A percentile compares a stretch with the other conserved stretches of the same genome.
These are phyloP conservation scores for Pachyramphus minor DNA, from an alignment of 2,113 vertebrate species.

Conservation along the genomic window DNA sequence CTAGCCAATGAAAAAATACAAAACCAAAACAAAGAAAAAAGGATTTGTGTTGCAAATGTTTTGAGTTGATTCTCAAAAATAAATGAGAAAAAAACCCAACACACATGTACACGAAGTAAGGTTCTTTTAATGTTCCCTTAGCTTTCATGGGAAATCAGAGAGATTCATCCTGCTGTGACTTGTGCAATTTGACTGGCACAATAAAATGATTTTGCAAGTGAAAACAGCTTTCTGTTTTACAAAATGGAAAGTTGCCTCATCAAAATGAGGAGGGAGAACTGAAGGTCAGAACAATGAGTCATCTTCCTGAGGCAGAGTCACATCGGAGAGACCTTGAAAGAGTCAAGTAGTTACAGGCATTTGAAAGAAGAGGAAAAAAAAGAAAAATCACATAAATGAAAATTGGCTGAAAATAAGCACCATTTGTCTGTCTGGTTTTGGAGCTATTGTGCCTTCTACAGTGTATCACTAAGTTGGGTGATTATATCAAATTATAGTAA, in stretches of 20 bases:
- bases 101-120: neutral
- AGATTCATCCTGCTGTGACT: neutral
- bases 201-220: constrained; percentile 46
- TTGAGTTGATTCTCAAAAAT: neutral
- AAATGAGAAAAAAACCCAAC: neutral
- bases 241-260: constrained; percentile 43
- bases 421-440: constrained; percentile 31
- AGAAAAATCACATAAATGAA: constrained; percentile 29
- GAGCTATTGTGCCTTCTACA: constrained; percentile 34
- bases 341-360: neutral
- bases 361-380: neutral
- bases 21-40: neutral
- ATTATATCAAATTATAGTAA: constrained; percentile 52
- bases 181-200: constrained; percentile 10
- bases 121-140: neutral
- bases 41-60: neutral
- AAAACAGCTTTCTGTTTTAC: constrained; percentile 45
- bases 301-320: constrained; percentile 33
- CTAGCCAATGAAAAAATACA: neutral
- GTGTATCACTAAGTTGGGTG: neutral
- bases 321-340: constrained; percentile 2
- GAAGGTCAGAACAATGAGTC: constrained; percentile 49
- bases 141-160: constrained; percentile 1
- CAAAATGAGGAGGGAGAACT: neutral
- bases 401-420: constrained; percentile 51